A percentile compares a stretch with the other conserved stretches of the same genome.
Conservation (phyloP, 2,888 invertebrate genomes). For the Omphaloscelis lunosa region DNA sequence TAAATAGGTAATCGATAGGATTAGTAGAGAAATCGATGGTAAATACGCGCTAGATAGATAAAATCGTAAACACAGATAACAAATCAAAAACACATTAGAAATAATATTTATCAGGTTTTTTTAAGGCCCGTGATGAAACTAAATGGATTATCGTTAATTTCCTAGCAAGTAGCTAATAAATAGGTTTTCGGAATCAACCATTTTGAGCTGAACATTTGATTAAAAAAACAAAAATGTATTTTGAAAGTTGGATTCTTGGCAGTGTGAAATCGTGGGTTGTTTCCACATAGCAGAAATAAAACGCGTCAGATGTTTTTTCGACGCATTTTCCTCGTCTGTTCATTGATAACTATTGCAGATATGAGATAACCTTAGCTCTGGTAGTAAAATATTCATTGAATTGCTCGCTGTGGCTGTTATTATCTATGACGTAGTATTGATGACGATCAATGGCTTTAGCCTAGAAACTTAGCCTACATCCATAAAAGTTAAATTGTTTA, state of each 20-base stretch:
- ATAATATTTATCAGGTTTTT: conserved; percentile 25
- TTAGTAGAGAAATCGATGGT: conserved; percentile 27
- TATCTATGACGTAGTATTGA: conserved; percentile 1
- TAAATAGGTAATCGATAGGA: conserved; percentile 46
- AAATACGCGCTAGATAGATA: conserved; percentile 45
- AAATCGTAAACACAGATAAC: conserved; percentile 43
- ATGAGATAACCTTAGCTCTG: conserved; percentile 41
- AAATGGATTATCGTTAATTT: neutral
- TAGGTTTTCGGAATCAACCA: conserved; percentile 20
- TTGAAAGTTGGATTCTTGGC: conserved; percentile 26
- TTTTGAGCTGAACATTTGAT: neutral
- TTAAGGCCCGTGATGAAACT: neutral
- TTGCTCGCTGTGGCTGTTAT: neutral
- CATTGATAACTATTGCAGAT: conserved; percentile 45
- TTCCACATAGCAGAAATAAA: conserved; percentile 19
- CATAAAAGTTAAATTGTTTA: neutral
- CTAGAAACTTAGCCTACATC: neutral
- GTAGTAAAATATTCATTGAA: conserved; percentile 24
- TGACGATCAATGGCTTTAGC: neutral
- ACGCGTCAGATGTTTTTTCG: conserved; percentile 29
- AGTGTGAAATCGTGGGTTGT: conserved; percentile 12
- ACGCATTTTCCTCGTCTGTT: conserved; percentile 46
- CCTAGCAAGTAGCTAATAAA: conserved; percentile 37
- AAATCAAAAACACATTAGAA: conserved; percentile 45
- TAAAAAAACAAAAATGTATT: conserved; percentile 5